Conservation (phyloP, 2,113 vertebrate genomes). For the Acrocephalus kingi region DNA sequence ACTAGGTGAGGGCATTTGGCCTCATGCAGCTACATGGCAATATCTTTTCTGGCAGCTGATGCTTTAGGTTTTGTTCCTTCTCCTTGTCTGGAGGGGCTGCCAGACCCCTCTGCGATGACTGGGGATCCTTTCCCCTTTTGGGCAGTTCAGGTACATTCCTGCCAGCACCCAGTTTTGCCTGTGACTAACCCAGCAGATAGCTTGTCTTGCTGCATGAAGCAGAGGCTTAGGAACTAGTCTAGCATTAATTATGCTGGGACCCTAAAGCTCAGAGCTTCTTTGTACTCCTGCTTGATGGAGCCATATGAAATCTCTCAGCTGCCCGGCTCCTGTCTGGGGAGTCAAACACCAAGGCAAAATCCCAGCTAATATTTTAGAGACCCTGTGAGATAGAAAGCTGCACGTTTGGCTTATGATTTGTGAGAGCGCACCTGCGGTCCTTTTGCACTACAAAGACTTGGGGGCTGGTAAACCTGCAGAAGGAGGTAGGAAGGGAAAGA, state of each 20-base stretch:
- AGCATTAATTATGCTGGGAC: not conserved
- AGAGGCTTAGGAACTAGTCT: not conserved
- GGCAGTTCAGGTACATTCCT: not conserved
- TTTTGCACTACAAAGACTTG: not conserved
- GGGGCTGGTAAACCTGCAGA: not conserved
- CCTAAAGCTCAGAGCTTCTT: not conserved
- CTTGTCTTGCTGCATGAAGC: not conserved
- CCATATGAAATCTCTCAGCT: not conserved
- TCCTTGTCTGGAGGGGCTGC: not conserved
- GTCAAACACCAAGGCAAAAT: not conserved
- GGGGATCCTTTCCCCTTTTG: not conserved
- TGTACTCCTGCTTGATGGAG: not conserved
- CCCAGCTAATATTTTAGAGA: not conserved
- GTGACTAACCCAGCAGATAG: not conserved
- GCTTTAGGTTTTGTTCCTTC: not conserved
- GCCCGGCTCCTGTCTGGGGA: not conserved
- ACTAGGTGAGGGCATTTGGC: not conserved
- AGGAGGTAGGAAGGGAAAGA: not conserved
- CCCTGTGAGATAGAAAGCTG: not conserved
- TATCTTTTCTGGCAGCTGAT: not conserved
- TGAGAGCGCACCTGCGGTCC: not conserved
- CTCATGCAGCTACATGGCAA: not conserved
- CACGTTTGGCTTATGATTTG: not conserved
- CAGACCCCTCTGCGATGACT: rapidly evolving
- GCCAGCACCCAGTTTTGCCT: not conserved